Evolutionary conservation across 1,140 invertebrate genomes (phyloP), one percentile per base, ranked within the genome.

Genomic region (Luehdorfia chinensis): DNA sequence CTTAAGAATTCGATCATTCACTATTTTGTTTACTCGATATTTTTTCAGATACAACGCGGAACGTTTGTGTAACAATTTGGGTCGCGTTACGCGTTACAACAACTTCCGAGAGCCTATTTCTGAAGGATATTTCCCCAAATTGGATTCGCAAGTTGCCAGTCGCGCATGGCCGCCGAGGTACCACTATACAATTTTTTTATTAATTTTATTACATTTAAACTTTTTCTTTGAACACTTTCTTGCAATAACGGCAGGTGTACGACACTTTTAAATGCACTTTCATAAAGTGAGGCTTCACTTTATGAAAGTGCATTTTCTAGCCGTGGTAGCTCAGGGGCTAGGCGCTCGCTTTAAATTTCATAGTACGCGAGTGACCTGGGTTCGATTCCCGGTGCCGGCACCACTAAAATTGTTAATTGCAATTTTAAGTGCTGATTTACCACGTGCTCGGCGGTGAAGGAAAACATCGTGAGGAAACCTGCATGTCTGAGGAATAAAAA

Each of bases 101-200:
- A 81, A 90, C 62, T 85, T 90, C 65, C 66, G 83, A 1, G 70
- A 70, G 1, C 85, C 86, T 2, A 87, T 91, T 4, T 43, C 55
- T 0, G 90, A 91, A 55, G 90, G 85, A 0, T 91, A 91, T 55
- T 91, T 89, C 77, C 89, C 90, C 9, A 90, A 91, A 62, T 77
- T 90, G 30, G 78, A 90, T 59, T 90, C 87, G 28, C 64, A 87
- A 2, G 87, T 89, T 7, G 88, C 87, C 45, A 87, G 87, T 43
- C 57, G 87, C 4, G 60, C 84, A 8, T 89, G 87, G 87, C 87
- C 88, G 0, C 81, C 87, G 0, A 74, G 88, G 75, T 84, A 67
- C n/a, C n/a, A n/a, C n/a, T 21, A 21, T 21, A 7, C 3, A 21
- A 21, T 4, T 21, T 7, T 21, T 21, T 21, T 4, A 7, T 21